These are phyloP conservation scores for Gryllus bimaculatus DNA, from an alignment of 1,140 invertebrate species.

Conservation along the genomic window DNA sequence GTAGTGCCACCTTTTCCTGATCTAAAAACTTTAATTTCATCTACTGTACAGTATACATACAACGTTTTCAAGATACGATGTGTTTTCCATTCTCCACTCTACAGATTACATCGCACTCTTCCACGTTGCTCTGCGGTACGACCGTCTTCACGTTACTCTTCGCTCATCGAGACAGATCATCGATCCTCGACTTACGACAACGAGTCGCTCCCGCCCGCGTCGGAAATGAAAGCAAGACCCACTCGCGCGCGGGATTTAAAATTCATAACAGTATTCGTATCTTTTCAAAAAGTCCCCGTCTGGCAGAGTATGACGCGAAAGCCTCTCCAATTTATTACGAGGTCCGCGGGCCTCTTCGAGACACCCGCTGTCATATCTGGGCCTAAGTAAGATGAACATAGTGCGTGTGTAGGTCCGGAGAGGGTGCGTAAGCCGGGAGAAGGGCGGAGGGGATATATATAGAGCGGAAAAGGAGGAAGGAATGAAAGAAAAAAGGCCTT, in stretches of 20 bases:
- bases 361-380: not conserved
- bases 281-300: not conserved
- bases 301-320: not conserved
- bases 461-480: constrained; percentile 2
- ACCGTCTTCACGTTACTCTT: too few relatives aligned
- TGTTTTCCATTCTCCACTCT: too few relatives aligned
- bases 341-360: not conserved
- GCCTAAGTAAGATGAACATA: constrained; percentile 4
- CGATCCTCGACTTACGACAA: too few relatives aligned
- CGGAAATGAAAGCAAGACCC: too few relatives aligned
- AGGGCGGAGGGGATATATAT: not conserved
- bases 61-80: too few relatives aligned
- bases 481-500: not conserved
- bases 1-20: too few relatives aligned
- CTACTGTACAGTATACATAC: too few relatives aligned
- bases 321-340: not conserved
- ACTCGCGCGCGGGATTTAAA: not conserved
- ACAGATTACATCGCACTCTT: too few relatives aligned
- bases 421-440: not conserved
- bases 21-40: too few relatives aligned
- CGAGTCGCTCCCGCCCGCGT: too few relatives aligned
- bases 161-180: too few relatives aligned
- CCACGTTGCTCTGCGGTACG: too few relatives aligned
- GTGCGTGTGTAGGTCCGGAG: not conserved
- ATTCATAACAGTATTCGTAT: constrained; percentile 5